Evolutionary conservation across 2,113 vertebrate genomes (phyloP).

Genomic region (Pogona vitticeps): DNA sequence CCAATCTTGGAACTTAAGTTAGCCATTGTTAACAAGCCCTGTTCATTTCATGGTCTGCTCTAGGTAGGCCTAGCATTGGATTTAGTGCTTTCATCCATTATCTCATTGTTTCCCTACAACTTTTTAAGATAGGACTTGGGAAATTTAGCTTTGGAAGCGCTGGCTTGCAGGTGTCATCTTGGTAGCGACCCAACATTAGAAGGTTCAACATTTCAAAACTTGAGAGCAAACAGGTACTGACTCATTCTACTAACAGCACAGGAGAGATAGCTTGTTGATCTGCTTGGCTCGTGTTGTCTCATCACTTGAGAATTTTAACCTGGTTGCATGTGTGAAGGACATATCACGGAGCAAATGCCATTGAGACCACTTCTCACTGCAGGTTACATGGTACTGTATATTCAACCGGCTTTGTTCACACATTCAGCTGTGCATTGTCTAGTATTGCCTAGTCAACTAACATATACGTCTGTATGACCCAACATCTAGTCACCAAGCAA

Average conservation of each 20-base stretch:
- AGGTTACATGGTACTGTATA: too few species aligned
- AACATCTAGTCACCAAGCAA: neutral
- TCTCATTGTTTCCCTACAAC: neutral
- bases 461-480: neutral
- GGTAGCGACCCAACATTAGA: neutral
- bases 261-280: neutral
- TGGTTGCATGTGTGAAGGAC: neutral
- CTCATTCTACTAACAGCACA: neutral
- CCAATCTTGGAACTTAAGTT: too few species aligned
- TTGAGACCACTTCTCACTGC: neutral
- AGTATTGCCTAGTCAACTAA: neutral
- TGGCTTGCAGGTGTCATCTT: neutral
- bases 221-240: neutral
- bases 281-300: neutral
- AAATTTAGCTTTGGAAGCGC: neutral
- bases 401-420: neutral
- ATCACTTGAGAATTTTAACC: neutral
- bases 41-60: neutral
- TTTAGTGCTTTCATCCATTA: neutral
- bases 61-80: neutral
- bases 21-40: too few species aligned
- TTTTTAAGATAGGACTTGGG: neutral
- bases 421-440: neutral
- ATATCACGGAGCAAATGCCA: neutral
- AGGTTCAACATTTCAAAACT: neutral